These are phyloP conservation scores for Polietes domitor DNA, from an alignment of 2,888 invertebrate genomes.

Conservation along the genomic window DNA sequence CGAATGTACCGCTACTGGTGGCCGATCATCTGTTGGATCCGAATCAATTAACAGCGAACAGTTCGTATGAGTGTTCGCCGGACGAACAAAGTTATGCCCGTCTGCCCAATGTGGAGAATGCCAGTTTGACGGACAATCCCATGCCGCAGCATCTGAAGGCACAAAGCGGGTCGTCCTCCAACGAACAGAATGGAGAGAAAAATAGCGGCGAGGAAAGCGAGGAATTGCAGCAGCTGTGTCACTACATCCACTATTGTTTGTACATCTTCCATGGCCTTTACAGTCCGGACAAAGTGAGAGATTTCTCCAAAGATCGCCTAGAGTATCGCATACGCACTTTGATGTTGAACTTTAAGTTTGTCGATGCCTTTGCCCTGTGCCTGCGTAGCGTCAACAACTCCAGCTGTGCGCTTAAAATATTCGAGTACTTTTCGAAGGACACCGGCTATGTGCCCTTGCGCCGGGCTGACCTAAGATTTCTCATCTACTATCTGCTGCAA, in stretches of 20 bases:
- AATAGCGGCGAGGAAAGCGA: conserved; percentile 58
- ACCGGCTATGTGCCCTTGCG: conserved; percentile 80
- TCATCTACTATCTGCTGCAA: conserved; percentile 79
- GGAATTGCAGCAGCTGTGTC: conserved; percentile 69
- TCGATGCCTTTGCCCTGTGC: conserved; percentile 79
- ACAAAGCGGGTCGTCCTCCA: conserved; percentile 36
- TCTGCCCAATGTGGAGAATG: conserved; percentile 71
- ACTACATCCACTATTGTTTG: conserved; percentile 81
- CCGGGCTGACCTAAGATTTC: conserved; percentile 79
- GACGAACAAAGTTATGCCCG: conserved; percentile 79
- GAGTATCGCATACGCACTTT: conserved; percentile 80
- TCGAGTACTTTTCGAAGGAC: conserved; percentile 81
- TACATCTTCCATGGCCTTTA: conserved; percentile 81
- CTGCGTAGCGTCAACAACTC: conserved; percentile 76
- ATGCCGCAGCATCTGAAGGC: conserved; percentile 13
- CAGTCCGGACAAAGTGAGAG: conserved; percentile 78
- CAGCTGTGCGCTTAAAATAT: conserved; percentile 78
- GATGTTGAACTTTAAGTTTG: conserved; percentile 80
- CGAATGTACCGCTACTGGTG: conserved; percentile 67
- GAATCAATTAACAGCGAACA: conserved; percentile 65
- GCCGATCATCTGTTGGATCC: conserved; percentile 22
- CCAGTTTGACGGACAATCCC: conserved; percentile 61
- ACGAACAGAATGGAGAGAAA: conserved; percentile 20
- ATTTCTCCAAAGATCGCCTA: conserved; percentile 76
- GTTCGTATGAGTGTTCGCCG: conserved; percentile 75